Evolutionary conservation across 2,888 invertebrate genomes (phyloP), one percentile per base, ranked within the genome.

Genomic region (Xanthia icteritia): DNA sequence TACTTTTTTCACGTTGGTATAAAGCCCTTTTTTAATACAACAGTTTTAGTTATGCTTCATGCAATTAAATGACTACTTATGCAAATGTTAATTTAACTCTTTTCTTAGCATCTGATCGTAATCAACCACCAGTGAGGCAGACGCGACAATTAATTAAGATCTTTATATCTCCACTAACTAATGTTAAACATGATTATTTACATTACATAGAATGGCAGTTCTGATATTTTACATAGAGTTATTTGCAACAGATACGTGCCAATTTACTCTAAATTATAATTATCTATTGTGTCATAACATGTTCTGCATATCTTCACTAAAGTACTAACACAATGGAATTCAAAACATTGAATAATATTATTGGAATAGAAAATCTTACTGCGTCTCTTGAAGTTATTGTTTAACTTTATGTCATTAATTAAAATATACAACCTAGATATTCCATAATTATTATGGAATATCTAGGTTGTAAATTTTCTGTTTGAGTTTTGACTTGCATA

Each of bases 141-240:
- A 83, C 70, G 65, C 61, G 54, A 68, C 63, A 75, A 75, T 76
- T 81, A 75, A 73, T 78, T 84, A 85, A 85, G 84, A 88, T 86
- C 83, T 84, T 84, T 77, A 79, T 76, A 86, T 58, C 63, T 79
- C 66, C 73, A 73, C 64, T 86, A 79, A 65, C 72, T 86, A 85
- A 83, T 61, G 76, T 82, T 88, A 86, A 86, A 87, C 75, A 88
- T 77, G 81, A 85, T 88, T 90, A 91, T 89, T 84, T 89, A 90
- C 88, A 88, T 61, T 82, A 76, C 15, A 71, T 56, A 85, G 39
- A 82, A 54, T 23, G 39, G 39, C 69, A 71, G 45, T 79, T 56
- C 51, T 2, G 79, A 81, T 79, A 83, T 83, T 77, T 81, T 81
- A 68, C 68, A 74, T 69, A 27, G 45, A 81, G 31, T 65, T 65